These are phyloP conservation scores for Nesogale talazaci DNA, from an alignment of 2,113 vertebrate genomes.

Conservation along the genomic window DNA sequence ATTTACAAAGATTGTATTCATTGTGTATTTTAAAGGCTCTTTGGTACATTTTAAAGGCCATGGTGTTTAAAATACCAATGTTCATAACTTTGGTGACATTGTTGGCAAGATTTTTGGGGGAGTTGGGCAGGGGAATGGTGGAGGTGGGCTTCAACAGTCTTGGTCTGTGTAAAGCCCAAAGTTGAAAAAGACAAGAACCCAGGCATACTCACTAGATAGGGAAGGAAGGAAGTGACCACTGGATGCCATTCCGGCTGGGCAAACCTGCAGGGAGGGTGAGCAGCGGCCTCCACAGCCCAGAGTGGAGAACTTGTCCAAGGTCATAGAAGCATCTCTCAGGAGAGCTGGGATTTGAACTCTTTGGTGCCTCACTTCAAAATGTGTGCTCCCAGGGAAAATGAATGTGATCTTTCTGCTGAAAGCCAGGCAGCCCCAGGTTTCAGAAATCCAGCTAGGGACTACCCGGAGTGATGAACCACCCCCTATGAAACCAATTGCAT, in stretches of 20 bases:
- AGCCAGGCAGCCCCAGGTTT: background rate
- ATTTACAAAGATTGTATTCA: slow-evolving; percentile 36
- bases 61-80: background rate
- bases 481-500: background rate
- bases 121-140: background rate
- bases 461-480: background rate
- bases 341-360: background rate
- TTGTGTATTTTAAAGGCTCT: background rate
- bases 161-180: slow-evolving; percentile 20
- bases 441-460: background rate
- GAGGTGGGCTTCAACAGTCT: background rate
- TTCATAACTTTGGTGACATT: background rate
- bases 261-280: background rate
- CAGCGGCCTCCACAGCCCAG: too few species aligned
- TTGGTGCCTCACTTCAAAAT: background rate
- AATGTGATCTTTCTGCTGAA: background rate
- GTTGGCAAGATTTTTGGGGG: background rate
- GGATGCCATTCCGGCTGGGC: background rate
- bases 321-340: background rate
- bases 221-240: background rate
- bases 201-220: background rate
- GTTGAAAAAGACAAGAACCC: slow-evolving; percentile 38
- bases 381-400: background rate
- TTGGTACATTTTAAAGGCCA: background rate
- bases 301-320: background rate